Percentiles rank a stretch among this genome's conserved stretches.
phyloP scores from a whole-genome alignment of 2,888 invertebrate genomes.

The Pandemis heparana region DNA sequence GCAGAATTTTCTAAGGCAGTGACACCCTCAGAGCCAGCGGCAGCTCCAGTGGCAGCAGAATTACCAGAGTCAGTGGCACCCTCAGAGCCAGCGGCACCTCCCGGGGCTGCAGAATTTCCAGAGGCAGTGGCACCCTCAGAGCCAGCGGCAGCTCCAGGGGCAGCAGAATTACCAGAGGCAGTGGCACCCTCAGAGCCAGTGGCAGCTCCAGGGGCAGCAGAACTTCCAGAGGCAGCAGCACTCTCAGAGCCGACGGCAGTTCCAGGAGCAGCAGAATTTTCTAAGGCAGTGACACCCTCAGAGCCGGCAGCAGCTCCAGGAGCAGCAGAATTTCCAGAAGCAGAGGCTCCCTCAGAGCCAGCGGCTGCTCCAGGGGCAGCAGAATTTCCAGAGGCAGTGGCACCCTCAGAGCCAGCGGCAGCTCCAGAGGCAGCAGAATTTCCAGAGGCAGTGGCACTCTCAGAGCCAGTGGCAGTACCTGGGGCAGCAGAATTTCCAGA shows the following conservation, averaged over 20 bases:
- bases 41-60: constrained; percentile 17
- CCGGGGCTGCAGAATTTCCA: constrained; percentile 2
- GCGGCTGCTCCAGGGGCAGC: constrained; percentile 14
- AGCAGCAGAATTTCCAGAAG: not conserved
- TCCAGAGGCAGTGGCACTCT: not conserved
- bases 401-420: constrained; percentile 45
- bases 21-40: constrained; percentile 13
- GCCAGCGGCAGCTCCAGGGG: not conserved
- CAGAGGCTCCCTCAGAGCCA: constrained; percentile 29
- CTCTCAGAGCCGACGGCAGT: constrained; percentile 13
- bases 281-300: constrained; percentile 20
- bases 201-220: constrained; percentile 54
- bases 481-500: constrained; percentile 15
- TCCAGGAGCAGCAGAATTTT: constrained; percentile 18
- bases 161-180: constrained; percentile 47
- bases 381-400: constrained; percentile 20
- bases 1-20: constrained; percentile 15
- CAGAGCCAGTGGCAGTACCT: constrained; percentile 7
- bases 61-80: constrained; percentile 15
- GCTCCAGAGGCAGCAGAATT: constrained; percentile 4
- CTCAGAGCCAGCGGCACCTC: not conserved
- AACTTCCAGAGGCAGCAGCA: constrained; percentile 43
- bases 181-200: constrained; percentile 38
- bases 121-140: constrained; percentile 14
- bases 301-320: constrained; percentile 31